These are phyloP conservation scores for Megaptera novaeangliae DNA, from an alignment of 2,113 vertebrate species.

Conservation along the genomic window DNA sequence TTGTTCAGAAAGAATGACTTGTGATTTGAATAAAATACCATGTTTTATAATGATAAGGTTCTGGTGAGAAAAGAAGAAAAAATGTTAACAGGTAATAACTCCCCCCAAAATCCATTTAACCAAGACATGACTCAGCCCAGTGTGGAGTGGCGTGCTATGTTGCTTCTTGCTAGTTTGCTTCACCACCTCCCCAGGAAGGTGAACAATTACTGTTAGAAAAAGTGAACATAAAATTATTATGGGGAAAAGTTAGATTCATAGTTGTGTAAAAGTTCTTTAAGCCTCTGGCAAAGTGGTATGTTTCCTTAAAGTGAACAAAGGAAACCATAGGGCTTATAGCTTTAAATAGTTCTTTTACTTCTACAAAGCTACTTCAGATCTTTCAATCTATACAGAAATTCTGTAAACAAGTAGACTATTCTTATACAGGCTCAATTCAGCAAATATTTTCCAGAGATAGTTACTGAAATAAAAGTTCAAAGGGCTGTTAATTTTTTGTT, in stretches of 20 bases:
- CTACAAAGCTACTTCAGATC: background rate
- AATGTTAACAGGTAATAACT: background rate
- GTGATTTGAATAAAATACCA: slow-evolving; percentile 30
- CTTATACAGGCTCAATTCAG: background rate
- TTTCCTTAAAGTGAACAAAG: background rate
- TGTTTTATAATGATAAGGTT: slow-evolving; percentile 5
- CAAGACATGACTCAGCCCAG: background rate
- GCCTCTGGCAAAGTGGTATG: background rate
- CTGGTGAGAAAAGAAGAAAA: background rate
- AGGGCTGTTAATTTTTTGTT: background rate
- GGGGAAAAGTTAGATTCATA: background rate
- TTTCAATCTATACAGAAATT: background rate
- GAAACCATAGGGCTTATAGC: background rate
- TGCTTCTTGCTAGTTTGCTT: background rate
- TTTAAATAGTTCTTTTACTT: background rate
- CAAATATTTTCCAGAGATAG: background rate
- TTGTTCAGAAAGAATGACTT: slow-evolving; percentile 24
- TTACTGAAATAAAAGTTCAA: background rate
- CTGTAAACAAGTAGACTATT: background rate
- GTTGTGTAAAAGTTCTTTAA: background rate
- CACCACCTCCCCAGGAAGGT: background rate
- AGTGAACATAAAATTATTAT: background rate
- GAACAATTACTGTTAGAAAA: background rate
- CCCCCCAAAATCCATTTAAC: background rate
- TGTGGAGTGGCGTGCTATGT: background rate